A percentile compares a stretch with the other conserved stretches of the same genome.
Evolutionary conservation across 2,113 vertebrate species (phyloP).

Genomic region (Xenotilapia leptura): DNA sequence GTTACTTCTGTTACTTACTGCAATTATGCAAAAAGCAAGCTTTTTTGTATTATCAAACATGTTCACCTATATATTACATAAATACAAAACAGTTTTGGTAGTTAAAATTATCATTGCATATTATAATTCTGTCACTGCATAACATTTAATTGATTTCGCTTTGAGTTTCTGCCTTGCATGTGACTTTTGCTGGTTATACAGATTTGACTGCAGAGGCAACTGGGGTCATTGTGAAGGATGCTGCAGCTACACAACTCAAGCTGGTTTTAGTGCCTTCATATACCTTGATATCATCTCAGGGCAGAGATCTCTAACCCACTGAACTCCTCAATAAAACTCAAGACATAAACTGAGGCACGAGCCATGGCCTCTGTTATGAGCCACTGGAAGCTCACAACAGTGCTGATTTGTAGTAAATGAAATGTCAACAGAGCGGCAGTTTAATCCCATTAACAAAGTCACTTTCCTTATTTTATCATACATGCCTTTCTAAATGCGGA

Average conservation of each 20-base stretch:
- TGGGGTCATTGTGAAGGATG: background rate
- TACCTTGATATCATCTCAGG: background rate
- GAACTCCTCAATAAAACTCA: background rate
- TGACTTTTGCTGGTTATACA: background rate
- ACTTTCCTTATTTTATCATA: slow-evolving; percentile 11
- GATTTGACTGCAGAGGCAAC: background rate
- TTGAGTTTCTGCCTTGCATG: background rate
- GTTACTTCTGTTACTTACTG: background rate
- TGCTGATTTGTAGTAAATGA: slow-evolving; percentile 5
- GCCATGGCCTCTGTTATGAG: background rate
- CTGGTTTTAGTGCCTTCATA: background rate
- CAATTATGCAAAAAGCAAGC: background rate
- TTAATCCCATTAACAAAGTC: slow-evolving; percentile 28
- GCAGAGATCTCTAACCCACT: background rate
- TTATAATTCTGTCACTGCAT: background rate
- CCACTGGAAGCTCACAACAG: background rate
- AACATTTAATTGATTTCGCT: background rate
- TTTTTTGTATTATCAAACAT: background rate
- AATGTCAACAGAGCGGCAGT: slow-evolving; percentile 11
- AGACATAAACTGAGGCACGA: background rate
- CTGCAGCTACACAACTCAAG: background rate
- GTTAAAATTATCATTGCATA: background rate
- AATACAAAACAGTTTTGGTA: background rate
- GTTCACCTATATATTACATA: background rate
- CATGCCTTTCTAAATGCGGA: background rate